Evolutionary conservation across 1,140 invertebrate genomes (phyloP), one percentile per base, ranked within the genome.

Genomic region (Eupeodes corollae): DNA sequence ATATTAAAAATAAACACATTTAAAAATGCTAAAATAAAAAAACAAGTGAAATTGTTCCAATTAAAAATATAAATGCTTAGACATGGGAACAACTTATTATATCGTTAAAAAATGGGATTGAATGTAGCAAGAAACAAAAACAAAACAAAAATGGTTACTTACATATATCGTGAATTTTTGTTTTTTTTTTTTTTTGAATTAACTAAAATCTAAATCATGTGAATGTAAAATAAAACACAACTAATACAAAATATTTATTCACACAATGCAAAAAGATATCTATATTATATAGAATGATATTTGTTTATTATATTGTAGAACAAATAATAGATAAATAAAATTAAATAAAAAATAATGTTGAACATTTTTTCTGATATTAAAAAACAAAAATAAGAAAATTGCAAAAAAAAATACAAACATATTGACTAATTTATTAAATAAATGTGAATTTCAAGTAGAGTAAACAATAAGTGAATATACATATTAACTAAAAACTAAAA

Each of bases 11-110:
- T 13, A 19, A 18, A 54, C 47, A 51, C 48, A 45, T 42, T 16
- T 38, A 32, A 43, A 14, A 34, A 52, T 47, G 26, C 46, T 41
- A 41, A 41, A 15, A 8, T 41, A 41, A 41, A 41, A 6, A 41
- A 26, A 41, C 15, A 41, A 41, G 6, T 14, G 12, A 38, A 38
- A 38, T 48, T 49, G 56, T 58, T 52, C 53, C 57, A 51, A 47
- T 48, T 47, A 42, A 31, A 49, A 40, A 35, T 38, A 41, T 40
- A 47, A 8, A 13, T 41, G n/a, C n/a, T 12, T 41, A 41, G n/a
- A 59, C 59, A 61, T 54, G 59, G 59, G 59, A 61, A 59, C 59
- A 61, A 61, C 55, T 61, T 61, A 61, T 54, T 41, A 19, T 9
- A 26, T 26, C 21, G 8, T 5, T 5, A 26, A 26, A 26, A 26